These are phyloP conservation scores for Gymnoscopelus microlampas DNA, from an alignment of 2,797 vertebrate genomes.

Conservation along the genomic window DNA sequence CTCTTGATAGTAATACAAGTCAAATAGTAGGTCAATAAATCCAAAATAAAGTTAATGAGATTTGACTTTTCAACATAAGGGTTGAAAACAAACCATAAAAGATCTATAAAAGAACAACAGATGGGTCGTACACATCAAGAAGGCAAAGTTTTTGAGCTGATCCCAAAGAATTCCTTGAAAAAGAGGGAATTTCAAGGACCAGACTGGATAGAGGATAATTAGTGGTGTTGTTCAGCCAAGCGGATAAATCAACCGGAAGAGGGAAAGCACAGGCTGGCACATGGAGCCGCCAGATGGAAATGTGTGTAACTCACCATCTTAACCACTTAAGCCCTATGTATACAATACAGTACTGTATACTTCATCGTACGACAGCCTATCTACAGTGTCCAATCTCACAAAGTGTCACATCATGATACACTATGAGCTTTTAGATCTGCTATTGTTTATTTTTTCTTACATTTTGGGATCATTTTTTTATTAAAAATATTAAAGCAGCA, in stretches of 20 bases:
- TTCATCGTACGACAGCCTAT: too few species aligned
- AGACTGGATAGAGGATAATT: conserved; percentile 76
- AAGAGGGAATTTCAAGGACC: conserved; percentile 64
- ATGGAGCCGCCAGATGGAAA: conserved; percentile 66
- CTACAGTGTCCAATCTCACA: too few species aligned
- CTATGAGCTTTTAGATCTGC: too few species aligned
- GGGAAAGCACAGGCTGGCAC: conserved; percentile 64
- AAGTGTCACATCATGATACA: too few species aligned
- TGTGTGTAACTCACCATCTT: conserved; percentile 51
- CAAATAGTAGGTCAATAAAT: conserved; percentile 18
- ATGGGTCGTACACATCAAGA: conserved; percentile 55
- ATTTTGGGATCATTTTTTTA: too few species aligned
- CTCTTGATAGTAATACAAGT: background rate
- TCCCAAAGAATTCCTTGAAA: conserved; percentile 59
- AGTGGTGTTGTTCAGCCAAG: conserved; percentile 68
- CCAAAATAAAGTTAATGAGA: conserved; percentile 13
- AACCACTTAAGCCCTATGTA: conserved; percentile 9
- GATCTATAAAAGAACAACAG: conserved; percentile 53
- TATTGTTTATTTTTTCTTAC: too few species aligned
- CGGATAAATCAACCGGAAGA: conserved; percentile 63
- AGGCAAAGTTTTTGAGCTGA: conserved; percentile 51
- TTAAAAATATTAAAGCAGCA: too few species aligned
- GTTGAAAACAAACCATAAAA: conserved; percentile 37
- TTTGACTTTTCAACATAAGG: conserved; percentile 36
- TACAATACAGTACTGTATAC: too few species aligned